Evolutionary conservation across 2,797 vertebrate species (phyloP), one percentile per base, ranked within the genome.

Genomic region (Thaleichthys pacificus): DNA sequence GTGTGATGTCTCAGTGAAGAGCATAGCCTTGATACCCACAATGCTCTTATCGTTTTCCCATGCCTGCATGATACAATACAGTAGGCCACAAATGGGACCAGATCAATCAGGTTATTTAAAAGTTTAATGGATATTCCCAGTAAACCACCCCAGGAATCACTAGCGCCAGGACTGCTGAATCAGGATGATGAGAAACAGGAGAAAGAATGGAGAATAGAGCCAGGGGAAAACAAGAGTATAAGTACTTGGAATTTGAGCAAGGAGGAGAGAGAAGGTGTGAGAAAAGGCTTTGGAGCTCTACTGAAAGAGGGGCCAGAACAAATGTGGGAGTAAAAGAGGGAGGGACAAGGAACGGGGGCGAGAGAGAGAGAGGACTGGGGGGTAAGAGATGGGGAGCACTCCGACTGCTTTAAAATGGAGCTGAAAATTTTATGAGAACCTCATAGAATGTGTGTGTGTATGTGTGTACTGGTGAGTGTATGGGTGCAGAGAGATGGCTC

Each of bases 381-480:
- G 80, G 66, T n/a, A 54, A 64, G 66, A 28, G 26, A 65, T 38
- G 42, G 17, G 49, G 24, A 69, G 75, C 84, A 77, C 76, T 65
- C 78, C 83, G 76, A 77, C 80, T 84, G 78, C 88, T 83, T 90
- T 84, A 85, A 89, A 90, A 89, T 84, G 74, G 81, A 85, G 76
- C 73, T 91, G 86, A 87, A 91, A 91, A 66, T 90, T 91, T 91
- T 86, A 92, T 91, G 88, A 90, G 86, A 60, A 72, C 65, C 73
- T 79, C 84, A 88, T 88, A 76, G 82, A 80, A 79, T 79, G 76
- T 75, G 80, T 54, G 38, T 28, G 62, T 51, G 21, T 70, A 63
- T 42, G 35, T 49, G 42, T 17, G 38, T 49, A 38, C 22, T 28
- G 1, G 7, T 51, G 65, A 26, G 17, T 56, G 51, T 56, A n/a